These are phyloP conservation scores for Meloidogyne chitwoodi DNA, from an alignment of 1,140 invertebrate genomes.

Conservation along the genomic window DNA sequence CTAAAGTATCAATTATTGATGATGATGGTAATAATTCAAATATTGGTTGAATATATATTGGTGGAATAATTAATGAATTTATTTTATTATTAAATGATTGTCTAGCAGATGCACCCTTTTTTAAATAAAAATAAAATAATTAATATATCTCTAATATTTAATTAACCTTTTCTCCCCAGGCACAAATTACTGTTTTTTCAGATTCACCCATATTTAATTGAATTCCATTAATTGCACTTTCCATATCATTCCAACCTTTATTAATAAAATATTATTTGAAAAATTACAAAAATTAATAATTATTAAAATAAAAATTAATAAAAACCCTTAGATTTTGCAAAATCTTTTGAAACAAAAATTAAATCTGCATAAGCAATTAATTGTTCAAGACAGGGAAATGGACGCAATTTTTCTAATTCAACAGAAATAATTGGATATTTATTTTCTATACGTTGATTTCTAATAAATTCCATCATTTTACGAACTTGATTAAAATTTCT, in stretches of 20 bases:
- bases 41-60: constrained; percentile 30
- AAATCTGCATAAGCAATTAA: constrained; percentile 28
- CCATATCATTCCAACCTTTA: constrained; percentile 38
- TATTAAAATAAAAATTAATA: not conserved
- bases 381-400: constrained; percentile 33
- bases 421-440: constrained; percentile 26
- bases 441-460: not conserved
- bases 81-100: not conserved
- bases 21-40: not conserved
- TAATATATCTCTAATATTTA: not conserved
- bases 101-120: not conserved
- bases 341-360: constrained; percentile 42
- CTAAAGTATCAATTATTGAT: constrained; percentile 39
- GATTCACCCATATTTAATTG: not conserved
- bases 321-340: constrained; percentile 28
- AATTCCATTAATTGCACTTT: constrained; percentile 27
- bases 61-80: not conserved
- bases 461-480: constrained; percentile 28
- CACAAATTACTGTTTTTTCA: constrained; percentile 27
- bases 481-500: constrained; percentile 38
- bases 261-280: too few species aligned
- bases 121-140: not conserved
- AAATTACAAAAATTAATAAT: too few species aligned
- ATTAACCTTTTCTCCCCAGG: constrained; percentile 40
- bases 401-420: constrained; percentile 40